A percentile compares a stretch with the other conserved stretches of the same genome.
Conservation (phyloP, 2,797 vertebrate species). For the Cynopterus sphinx region DNA sequence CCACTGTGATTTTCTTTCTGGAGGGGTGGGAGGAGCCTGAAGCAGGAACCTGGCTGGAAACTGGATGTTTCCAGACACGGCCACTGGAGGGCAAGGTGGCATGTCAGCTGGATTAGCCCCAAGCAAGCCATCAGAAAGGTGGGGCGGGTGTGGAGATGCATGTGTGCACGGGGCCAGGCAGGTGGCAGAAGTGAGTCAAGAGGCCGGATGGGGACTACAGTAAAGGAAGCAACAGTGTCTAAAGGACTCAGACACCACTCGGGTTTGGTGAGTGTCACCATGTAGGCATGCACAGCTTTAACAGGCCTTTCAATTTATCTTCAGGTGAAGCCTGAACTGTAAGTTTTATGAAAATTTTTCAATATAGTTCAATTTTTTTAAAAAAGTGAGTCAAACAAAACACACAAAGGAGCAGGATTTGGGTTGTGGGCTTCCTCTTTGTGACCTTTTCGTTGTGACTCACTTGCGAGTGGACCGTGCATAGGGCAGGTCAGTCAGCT, state of each 20-base stretch:
- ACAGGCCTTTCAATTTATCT: background rate
- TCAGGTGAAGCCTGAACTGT: background rate
- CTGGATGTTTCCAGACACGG: background rate
- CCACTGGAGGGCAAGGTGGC: background rate
- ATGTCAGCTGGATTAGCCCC: background rate
- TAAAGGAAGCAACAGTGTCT: background rate
- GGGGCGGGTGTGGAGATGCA: background rate
- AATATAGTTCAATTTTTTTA: background rate
- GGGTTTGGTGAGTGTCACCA: rapidly evolving
- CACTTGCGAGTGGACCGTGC: rapidly evolving
- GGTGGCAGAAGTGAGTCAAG: background rate
- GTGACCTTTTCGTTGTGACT: background rate
- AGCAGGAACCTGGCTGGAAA: background rate
- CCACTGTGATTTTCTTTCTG: background rate
- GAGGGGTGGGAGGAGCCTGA: background rate
- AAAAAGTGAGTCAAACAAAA: background rate
- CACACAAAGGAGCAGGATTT: background rate
- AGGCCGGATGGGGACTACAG: background rate
- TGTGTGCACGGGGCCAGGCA: background rate
- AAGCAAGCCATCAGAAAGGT: background rate
- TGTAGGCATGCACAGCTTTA: background rate
- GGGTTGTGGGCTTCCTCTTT: background rate
- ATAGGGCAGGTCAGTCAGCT: background rate
- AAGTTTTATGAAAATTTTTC: background rate
- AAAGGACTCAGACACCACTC: background rate